Base-by-base conservation (phyloP, 2,888 invertebrate species). In the Caenorhabditis macrosperma region DNA sequence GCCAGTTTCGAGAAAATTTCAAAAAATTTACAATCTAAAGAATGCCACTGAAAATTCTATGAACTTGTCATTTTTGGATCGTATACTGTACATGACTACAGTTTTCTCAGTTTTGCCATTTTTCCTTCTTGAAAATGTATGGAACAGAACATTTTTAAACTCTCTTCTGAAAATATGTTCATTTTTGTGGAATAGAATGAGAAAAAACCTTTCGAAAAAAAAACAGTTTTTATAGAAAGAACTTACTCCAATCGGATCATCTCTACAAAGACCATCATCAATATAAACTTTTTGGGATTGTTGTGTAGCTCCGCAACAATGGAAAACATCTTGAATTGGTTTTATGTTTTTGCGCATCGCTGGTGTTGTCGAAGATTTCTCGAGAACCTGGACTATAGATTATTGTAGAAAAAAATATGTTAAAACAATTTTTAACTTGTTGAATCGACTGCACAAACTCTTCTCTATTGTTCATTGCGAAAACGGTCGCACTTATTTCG, bases 291-390 rank as follows among this genome's bases (percentile, higher is more conserved):
- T 9, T 24, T 83, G 81, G 22, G 89, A 88, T 3, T 69, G 60
- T 12, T 61, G 38, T n/a, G 89, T 90, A 6, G 89, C 89, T 60
- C 89, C 89, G 60, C 89, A 89, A 69, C 89, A 89, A 17, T 84
- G 59, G 67, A 89, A 77, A 12, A 88, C 75, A 17, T 85, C 83
- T 74, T 88, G 85, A 61, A 89, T 88, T 22, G 89, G 89, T 69
- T 78, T 80, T 46, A 89, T 79, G 66, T 89, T 87, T 64, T 75
- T 59, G n/a, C 87, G 85, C 2, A 84, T 61, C 2, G 81, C 72
- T 0, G 44, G 20, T 0, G 80, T 82, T 5, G 72, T 48, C 0
- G 86, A 78, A 15, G 83, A 85, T 75, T 85, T 81, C 17, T 85
- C 82, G 41, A 89, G 72, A 9, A 87, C 82, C 81, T 84, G 64